Base-by-base conservation (phyloP, 2,888 invertebrate species). In the Lithosia quadra region DNA sequence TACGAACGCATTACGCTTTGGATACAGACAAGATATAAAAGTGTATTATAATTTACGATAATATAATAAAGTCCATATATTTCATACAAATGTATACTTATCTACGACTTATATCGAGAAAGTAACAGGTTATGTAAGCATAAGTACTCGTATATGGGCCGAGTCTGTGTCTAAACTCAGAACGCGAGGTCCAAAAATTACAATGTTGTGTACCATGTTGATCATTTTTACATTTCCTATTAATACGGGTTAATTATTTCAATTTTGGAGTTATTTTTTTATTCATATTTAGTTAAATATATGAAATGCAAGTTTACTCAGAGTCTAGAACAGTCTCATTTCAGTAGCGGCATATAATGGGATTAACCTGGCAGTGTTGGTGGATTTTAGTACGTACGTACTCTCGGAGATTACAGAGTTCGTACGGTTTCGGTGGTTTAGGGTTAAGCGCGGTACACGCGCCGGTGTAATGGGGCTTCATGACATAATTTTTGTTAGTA, bases 391-490 rank as follows among this genome's bases (percentile, higher is more conserved):
- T 78, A 81, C 82, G 85, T 79, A 84, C 84, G 80, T 84, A 86
- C 87, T 85, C 86, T 81, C 89, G 86, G 85, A 93, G 93, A 92
- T 94, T 94, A 94, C 83, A 49, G 87, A 88, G 81, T 86, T 90
- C 84, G 79, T 94, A 93, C 86, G 94, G 94, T 91, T 94, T 94
- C 94, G 85, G 88, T 80, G 87, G 83, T 93, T 93, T 92, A 93
- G 93, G 93, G 94, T 94, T 94, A 90, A 92, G 86, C 83, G 86
- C 79, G 75, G 72, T 78, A 79, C 84, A 79, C 80, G 78, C 77
- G 67, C 43, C 21, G 75, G 79, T 72, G 77, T 86, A 83, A 73
- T 87, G 79, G 56, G 92, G 91, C 88, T 91, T 92, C 91, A 55
- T 76, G 72, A 76, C 74, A 78, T 77, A 80, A 76, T 73, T 68